Conservation (phyloP, 1,140 invertebrate genomes). For the Diuraphis noxia region DNA sequence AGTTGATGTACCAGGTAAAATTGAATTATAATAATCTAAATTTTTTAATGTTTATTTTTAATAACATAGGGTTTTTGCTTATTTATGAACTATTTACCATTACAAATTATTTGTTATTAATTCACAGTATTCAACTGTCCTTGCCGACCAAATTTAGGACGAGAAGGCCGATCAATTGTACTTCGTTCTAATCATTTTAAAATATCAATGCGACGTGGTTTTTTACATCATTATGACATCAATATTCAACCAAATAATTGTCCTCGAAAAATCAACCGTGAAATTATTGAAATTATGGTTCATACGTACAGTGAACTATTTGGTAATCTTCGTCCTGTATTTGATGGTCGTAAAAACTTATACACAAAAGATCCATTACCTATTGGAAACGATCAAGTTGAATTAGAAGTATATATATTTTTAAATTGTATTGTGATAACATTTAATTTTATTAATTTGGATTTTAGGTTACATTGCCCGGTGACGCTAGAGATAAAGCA, state of each 20-base stretch:
- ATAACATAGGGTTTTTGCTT: background rate
- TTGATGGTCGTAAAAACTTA: constrained; percentile 98
- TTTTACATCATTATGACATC: constrained; percentile 98
- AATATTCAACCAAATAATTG: constrained; percentile 99
- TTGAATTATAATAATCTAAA: background rate
- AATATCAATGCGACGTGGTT: constrained; percentile 97
- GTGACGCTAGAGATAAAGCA: constrained; percentile 98
- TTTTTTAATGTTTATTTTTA: background rate
- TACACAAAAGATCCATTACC: constrained; percentile 97
- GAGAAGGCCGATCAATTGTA: constrained; percentile 92
- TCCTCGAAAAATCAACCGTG: constrained; percentile 97
- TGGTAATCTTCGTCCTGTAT: constrained; percentile 95
- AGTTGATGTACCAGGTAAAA: constrained; percentile 62
- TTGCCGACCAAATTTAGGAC: constrained; percentile 85
- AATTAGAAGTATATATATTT: constrained; percentile 76
- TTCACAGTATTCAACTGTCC: constrained; percentile 78
- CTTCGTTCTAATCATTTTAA: constrained; percentile 99
- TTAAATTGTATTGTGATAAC: background rate
- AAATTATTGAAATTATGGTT: constrained; percentile 99
- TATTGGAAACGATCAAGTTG: constrained; percentile 93
- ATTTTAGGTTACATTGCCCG: constrained; percentile 83
- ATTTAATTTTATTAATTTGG: constrained; percentile 43
- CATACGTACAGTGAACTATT: constrained; percentile 97
- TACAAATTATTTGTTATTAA: background rate
- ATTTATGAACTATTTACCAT: background rate